phyloP scores from a whole-genome alignment of 2,797 vertebrate species.

The Furcifer pardalis region DNA sequence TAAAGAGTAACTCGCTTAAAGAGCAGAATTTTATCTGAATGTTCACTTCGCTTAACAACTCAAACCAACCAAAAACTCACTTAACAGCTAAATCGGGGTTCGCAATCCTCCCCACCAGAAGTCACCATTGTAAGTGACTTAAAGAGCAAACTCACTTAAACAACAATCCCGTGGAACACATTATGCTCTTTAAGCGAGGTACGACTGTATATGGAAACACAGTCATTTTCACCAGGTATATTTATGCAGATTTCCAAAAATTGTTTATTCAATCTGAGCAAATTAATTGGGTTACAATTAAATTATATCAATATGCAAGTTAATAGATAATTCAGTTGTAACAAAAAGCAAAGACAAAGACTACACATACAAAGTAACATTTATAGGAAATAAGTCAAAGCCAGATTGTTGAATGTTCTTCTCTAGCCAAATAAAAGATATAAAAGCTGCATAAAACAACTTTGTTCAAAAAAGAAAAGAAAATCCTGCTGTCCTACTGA shows the following conservation, averaged over 20 bases:
- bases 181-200: no score
- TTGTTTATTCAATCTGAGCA: constrained; percentile 22
- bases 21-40: no score
- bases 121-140: no score
- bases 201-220: neutral
- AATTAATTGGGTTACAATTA: constrained; percentile 23
- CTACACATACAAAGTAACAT: constrained; percentile 25
- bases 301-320: constrained; percentile 9
- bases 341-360: constrained; percentile 2
- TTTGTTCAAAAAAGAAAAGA: constrained; percentile 47
- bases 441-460: neutral
- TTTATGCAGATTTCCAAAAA: constrained; percentile 1
- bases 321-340: constrained; percentile 10
- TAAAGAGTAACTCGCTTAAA: no score
- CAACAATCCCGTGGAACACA: no score
- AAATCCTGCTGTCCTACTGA: constrained; percentile 48
- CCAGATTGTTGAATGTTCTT: constrained; percentile 21
- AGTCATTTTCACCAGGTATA: constrained; percentile 1
- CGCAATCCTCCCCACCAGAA: no score
- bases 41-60: no score
- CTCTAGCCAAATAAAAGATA: constrained; percentile 2
- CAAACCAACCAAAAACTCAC: no score
- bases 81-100: no score
- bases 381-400: constrained; percentile 8
- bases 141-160: no score